Percentiles rank a stretch among this genome's conserved stretches.
Conservation (phyloP, 2,113 vertebrate species). For the Cavia aperea region DNA sequence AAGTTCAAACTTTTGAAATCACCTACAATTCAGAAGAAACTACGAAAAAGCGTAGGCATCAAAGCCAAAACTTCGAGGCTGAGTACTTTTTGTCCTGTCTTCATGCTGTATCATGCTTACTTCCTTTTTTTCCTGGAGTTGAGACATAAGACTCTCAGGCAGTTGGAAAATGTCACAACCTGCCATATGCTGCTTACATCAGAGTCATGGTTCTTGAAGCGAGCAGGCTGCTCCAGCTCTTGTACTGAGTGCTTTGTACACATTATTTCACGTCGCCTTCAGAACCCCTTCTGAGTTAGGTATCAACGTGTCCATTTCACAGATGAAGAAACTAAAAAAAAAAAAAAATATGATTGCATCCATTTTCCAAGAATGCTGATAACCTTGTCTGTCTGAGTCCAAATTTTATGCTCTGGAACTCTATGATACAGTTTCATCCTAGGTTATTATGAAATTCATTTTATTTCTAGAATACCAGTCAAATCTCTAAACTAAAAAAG, state of each 20-base stretch:
- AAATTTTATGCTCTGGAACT: not conserved
- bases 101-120: not conserved
- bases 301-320: not conserved
- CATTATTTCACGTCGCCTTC: not conserved
- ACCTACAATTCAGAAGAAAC: conserved; percentile 8
- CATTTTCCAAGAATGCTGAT: not conserved
- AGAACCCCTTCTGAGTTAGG: not conserved
- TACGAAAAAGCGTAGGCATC: not conserved
- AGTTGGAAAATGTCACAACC: not conserved
- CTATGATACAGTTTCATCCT: not conserved
- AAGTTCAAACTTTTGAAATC: conserved; percentile 17
- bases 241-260: not conserved
- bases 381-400: not conserved
- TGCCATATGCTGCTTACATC: not conserved
- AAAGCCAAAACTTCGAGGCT: not conserved
- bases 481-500: conserved; percentile 39
- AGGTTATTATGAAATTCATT: not conserved
- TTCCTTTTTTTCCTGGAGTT: not conserved
- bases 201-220: not conserved
- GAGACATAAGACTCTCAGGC: not conserved
- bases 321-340: not conserved
- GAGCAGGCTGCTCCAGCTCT: not conserved
- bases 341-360: not conserved
- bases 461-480: conserved; percentile 34
- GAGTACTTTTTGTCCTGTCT: not conserved